Conservation (phyloP, 1,140 invertebrate genomes). For the Pteromalus puparum region DNA sequence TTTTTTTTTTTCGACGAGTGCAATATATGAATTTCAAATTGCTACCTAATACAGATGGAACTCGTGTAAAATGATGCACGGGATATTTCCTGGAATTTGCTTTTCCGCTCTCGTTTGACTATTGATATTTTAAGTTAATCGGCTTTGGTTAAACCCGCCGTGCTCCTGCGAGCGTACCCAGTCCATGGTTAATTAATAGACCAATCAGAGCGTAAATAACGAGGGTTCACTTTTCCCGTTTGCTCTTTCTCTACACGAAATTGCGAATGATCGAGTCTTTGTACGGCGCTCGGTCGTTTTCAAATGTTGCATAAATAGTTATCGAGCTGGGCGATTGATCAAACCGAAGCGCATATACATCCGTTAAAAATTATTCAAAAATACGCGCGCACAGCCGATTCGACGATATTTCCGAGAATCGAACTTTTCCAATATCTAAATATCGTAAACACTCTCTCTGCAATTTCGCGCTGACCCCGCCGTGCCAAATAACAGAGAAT, state of each 20-base stretch:
- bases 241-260: background rate
- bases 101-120: background rate
- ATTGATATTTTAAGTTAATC: background rate
- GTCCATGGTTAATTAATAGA: constrained; percentile 1
- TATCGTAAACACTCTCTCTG: constrained; percentile 21
- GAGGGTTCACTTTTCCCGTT: background rate
- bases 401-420: background rate
- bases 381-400: background rate
- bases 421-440: constrained; percentile 11
- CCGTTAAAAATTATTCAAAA: background rate
- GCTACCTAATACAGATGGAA: background rate
- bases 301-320: background rate
- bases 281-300: background rate
- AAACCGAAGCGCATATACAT: background rate
- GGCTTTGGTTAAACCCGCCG: background rate
- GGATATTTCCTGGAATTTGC: background rate
- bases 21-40: background rate
- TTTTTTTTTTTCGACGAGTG: background rate
- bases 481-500: background rate
- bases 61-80: background rate
- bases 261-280: background rate
- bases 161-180: too few relatives aligned
- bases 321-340: background rate
- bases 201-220: constrained; percentile 1
- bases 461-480: background rate